Evolutionary conservation across 2,113 vertebrate genomes (phyloP).

Genomic region (Trematomus loennbergii): DNA sequence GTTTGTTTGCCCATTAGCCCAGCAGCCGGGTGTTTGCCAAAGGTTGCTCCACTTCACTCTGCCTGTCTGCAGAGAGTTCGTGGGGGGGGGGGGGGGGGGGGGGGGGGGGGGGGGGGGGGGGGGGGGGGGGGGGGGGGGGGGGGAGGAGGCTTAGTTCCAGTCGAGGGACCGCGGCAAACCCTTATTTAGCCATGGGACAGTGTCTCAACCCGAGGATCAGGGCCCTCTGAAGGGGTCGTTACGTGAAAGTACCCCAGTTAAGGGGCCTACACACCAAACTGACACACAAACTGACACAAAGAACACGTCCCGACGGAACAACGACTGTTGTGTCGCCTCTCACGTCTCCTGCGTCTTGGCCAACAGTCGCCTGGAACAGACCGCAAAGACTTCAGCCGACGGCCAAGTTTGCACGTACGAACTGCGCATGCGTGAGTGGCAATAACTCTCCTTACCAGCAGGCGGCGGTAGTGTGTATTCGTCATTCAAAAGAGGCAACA

Average conservation of each 20-base stretch:
- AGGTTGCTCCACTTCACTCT: constrained; percentile 46
- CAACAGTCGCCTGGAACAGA: no score
- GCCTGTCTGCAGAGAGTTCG: constrained; percentile 36
- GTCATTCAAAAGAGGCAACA: no score
- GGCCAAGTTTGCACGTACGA: no score
- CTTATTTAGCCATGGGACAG: constrained; percentile 41
- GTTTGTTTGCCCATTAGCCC: constrained; percentile 74
- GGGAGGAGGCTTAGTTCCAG: constrained; percentile 60
- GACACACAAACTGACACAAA: no score
- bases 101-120: constrained; percentile 2
- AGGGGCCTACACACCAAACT: no score
- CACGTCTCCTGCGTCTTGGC: no score
- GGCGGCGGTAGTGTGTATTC: no score
- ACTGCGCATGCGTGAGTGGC: no score
- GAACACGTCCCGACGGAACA: no score
- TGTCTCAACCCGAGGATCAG: background rate
- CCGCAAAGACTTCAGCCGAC: no score
- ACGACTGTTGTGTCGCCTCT: no score
- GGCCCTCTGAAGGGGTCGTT: background rate
- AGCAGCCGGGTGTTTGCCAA: constrained; percentile 68
- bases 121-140: constrained; percentile 7
- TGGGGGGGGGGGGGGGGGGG: constrained; percentile 5
- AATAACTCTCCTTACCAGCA: no score
- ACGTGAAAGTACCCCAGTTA: background rate
- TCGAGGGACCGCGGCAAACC: constrained; percentile 39